Percentiles rank a stretch among this genome's conserved stretches.
Evolutionary conservation across 2,797 vertebrate genomes (phyloP).

Genomic region (Coracias cyanogaster): DNA sequence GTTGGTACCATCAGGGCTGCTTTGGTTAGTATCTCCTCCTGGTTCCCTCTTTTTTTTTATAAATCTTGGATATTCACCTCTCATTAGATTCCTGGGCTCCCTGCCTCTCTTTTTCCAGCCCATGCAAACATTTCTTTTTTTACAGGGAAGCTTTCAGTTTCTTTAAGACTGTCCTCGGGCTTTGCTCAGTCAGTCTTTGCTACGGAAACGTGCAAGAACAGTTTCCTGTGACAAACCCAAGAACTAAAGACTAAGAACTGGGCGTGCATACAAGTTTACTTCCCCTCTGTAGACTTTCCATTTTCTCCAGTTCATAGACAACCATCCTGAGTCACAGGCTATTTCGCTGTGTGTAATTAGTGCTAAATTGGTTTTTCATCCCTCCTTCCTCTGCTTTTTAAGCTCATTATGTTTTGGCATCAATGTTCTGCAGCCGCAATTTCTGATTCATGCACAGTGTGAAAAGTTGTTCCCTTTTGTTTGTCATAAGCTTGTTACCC

Average conservation of each 20-base stretch:
- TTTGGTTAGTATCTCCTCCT: background rate
- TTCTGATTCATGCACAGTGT: background rate
- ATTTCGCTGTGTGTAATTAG: background rate
- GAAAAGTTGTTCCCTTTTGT: background rate
- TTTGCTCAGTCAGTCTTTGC: background rate
- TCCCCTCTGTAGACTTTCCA: background rate
- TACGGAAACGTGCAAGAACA: background rate
- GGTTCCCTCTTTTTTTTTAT: background rate
- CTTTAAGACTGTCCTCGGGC: background rate
- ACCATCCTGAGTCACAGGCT: slow-evolving; percentile 5
- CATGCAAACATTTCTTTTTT: background rate
- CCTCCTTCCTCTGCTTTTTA: slow-evolving; percentile 33
- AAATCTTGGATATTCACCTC: background rate
- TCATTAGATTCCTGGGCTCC: background rate
- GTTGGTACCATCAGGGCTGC: background rate
- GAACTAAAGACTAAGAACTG: background rate
- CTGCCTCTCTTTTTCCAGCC: background rate
- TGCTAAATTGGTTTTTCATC: slow-evolving; percentile 7
- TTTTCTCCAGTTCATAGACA: background rate
- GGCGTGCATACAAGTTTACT: background rate
- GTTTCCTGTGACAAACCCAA: slow-evolving; percentile 15
- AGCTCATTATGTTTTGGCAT: slow-evolving; percentile 10
- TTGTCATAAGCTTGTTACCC: background rate
- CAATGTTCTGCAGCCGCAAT: background rate
- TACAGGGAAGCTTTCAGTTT: background rate